Conservation (phyloP, 2,113 vertebrate species). For the Gymnorhina tibicen region DNA sequence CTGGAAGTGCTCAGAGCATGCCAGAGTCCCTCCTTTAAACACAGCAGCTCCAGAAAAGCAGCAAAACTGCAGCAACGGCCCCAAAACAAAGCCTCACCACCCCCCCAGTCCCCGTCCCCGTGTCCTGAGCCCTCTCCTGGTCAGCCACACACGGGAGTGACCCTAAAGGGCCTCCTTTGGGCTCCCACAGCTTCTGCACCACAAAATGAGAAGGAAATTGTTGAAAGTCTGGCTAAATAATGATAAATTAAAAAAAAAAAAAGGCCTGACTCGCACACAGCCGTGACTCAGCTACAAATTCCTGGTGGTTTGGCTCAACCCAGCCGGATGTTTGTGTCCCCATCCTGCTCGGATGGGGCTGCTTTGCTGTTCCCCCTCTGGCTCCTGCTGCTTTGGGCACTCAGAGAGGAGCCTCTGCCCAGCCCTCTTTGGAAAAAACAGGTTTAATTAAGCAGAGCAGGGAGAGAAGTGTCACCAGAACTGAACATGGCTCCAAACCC, state of each 20-base stretch:
- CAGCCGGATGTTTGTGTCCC: background rate
- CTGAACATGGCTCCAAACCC: background rate
- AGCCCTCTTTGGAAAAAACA: background rate
- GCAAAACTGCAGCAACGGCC: background rate
- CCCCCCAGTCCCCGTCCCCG: fast-evolving
- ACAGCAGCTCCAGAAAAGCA: background rate
- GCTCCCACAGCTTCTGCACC: background rate
- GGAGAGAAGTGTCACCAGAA: background rate
- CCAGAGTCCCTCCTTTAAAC: background rate
- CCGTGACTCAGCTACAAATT: background rate
- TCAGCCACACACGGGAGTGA: fast-evolving
- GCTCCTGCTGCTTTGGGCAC: background rate
- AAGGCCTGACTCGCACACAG: background rate
- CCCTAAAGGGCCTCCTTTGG: background rate
- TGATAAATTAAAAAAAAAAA: background rate
- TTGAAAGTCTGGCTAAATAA: background rate
- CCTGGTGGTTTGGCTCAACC: background rate
- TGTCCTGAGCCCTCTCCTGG: background rate
- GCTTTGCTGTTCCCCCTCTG: background rate
- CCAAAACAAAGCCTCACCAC: background rate
- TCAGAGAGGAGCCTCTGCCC: background rate
- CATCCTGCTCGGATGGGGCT: background rate
- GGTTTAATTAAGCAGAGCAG: background rate
- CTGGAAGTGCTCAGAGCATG: background rate
- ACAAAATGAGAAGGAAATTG: fast-evolving